Base-by-base conservation (phyloP, 2,797 vertebrate genomes). In the Bradypodion pumilum region DNA sequence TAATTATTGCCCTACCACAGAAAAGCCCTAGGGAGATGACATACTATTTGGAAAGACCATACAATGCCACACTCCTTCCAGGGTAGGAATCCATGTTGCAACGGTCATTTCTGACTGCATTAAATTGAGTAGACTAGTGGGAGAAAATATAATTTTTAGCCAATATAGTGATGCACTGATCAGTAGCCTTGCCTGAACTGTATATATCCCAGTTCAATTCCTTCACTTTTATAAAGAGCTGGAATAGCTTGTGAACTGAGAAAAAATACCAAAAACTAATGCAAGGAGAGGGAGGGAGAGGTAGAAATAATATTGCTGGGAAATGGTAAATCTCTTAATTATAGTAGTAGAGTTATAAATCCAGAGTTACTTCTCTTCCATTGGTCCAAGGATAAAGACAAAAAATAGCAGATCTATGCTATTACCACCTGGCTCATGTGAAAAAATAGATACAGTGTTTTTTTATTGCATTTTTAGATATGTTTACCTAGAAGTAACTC, bases 221-320 rank as follows among this genome's bases (percentile, higher is more conserved):
- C 60, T 70, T 9, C 35, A 52, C 16, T 69, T 88, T 74, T 74
- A 79, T 46, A 23, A 69, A 81, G 60, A 86, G 74, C 23, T n/a
- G 78, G 85, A 42, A 27, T 49, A 81, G 32, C 23, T 21, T 84
- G 44, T 9, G 82, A 74, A 85, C 73, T 52, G 77, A 7, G 7
- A 5, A 86, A 86, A 90, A 82, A 6, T 60, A 79, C 0, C 15
- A 88, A 66, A 87, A 86, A 59, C 76, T 35, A 60, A 85, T 8
- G 40, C 52, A 81, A 70, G 25, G 25, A 4, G 23, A 76, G 42
- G 2, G 44, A 7, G 44, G 7, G 46, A 10, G 12, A 3, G 13
- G 9, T 46, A 5, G 4, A 42, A 84, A 19, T 76, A 1, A 35
- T 72, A 49, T 62, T 74, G 83, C 32, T 23, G 52, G 32, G 80